Evolutionary conservation across 2,888 invertebrate genomes (phyloP), one percentile per base, ranked within the genome.

Genomic region (Troglohyphantes excavatus): DNA sequence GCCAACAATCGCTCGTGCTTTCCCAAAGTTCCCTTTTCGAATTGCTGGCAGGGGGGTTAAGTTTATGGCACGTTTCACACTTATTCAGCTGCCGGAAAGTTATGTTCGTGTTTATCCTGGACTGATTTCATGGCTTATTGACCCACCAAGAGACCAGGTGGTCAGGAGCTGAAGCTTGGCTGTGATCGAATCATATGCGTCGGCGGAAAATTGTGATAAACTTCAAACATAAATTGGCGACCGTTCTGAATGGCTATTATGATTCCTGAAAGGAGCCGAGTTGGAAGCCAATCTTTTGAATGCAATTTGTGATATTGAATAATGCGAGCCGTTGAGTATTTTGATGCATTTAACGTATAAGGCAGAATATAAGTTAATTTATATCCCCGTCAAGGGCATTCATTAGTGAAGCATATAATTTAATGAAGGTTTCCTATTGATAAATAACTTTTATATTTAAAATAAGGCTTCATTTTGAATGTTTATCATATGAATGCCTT

Each of bases 1-100:
- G 75, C 23, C 88, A 61, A 76, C 88, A 88, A 76, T 88, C 26
- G 68, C 73, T 46, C 23, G 43, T n/a, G 63, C 65, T 65, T 63
- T 73, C 73, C 63, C 27, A 27, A 61, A 68, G 26, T 27, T 61
- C 75, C 67, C 26, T 73, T 53, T 26, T 19, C 11, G 27, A 23
- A 9, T 43, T 53, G 39, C 63, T 65, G 2, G 53, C 7, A 26
- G 11, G 67, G 6, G 46, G 67, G 21, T 23, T n/a, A 3, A 61
- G 61, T 23, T 81, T 29, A 19, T 61, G 70, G 72, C 82, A 63
- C 82, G 61, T 82, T 82, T 82, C 82, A 33, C 68, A 59, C 72
- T 68, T 72, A 23, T 17, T 21, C 26, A n/a, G 65, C 5, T 13
- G 53, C 17, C 13, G 39, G 53, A n/a, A 53, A 53, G 53, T 53